Conservation (phyloP, 2,797 vertebrate genomes). For the Pangasius sanitwongsei region DNA sequence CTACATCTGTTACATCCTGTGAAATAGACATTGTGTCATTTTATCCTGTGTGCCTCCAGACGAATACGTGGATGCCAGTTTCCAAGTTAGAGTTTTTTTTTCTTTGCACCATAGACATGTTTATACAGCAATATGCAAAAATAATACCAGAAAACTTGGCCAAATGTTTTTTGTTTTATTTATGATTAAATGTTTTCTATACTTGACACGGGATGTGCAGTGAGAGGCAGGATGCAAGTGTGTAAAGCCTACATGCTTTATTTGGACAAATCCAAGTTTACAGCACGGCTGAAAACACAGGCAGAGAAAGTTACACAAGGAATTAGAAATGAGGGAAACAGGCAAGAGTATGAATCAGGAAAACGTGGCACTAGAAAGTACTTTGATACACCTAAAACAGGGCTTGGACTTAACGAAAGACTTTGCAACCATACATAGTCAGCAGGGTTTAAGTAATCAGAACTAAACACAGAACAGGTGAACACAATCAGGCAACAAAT, state of each 20-base stretch:
- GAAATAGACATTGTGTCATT: background rate
- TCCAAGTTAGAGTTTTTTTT: background rate
- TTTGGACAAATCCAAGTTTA: background rate
- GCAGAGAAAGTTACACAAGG: background rate
- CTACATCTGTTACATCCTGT: background rate
- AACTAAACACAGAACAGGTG: slow-evolving; percentile 1
- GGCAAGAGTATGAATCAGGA: background rate
- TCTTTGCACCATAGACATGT: background rate
- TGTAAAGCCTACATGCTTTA: background rate
- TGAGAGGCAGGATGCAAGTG: background rate
- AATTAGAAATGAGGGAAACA: background rate
- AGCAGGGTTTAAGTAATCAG: background rate
- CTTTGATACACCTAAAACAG: background rate
- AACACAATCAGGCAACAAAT: background rate
- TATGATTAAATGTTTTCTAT: background rate
- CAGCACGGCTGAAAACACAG: background rate
- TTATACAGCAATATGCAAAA: background rate
- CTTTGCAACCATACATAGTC: background rate
- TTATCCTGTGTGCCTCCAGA: background rate
- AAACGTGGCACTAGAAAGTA: background rate
- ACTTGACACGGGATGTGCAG: background rate
- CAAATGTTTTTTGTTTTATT: background rate
- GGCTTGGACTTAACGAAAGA: background rate
- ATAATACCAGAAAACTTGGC: background rate
- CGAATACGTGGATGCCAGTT: background rate